These are phyloP conservation scores for Enteromius anoplus DNA, from an alignment of 2,797 vertebrate genomes.

Conservation along the genomic window DNA sequence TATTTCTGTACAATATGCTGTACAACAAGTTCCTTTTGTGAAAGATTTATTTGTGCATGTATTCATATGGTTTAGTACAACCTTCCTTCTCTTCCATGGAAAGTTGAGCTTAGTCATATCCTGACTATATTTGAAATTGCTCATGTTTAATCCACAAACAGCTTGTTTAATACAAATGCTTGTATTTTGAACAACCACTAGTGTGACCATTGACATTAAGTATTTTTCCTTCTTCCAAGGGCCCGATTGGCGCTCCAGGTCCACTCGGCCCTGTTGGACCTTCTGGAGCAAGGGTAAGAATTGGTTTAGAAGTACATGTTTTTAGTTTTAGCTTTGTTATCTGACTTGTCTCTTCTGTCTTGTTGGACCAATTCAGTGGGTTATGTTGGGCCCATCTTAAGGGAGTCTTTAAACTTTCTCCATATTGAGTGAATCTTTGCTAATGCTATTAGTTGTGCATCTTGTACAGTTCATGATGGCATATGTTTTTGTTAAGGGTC, in stretches of 20 bases:
- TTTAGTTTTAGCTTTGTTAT: slow-evolving; percentile 24
- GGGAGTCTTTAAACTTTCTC: slow-evolving; percentile 39
- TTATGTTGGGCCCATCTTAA: slow-evolving; percentile 17
- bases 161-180: slow-evolving; percentile 12
- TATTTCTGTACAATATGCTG: not conserved
- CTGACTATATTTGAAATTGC: slow-evolving; percentile 15
- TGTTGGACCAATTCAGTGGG: not conserved
- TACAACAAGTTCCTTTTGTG: not conserved
- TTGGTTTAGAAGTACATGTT: slow-evolving; percentile 27
- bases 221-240: slow-evolving; percentile 78
- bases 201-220: not conserved
- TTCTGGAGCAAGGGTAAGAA: slow-evolving; percentile 89
- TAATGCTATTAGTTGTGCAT: slow-evolving; percentile 51
- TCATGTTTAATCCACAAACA: slow-evolving; percentile 9
- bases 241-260: slow-evolving; percentile 86
- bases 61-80: not conserved
- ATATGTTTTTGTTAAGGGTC: slow-evolving; percentile 82
- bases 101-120: slow-evolving; percentile 28
- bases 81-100: not conserved
- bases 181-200: slow-evolving; percentile 15
- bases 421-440: slow-evolving; percentile 36
- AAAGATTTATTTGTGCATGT: slow-evolving; percentile 18
- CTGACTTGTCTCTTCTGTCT: slow-evolving; percentile 32
- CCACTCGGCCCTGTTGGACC: slow-evolving; percentile 89
- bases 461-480: slow-evolving; percentile 65